Base-by-base conservation (phyloP, 2,888 invertebrate species). In the Hesperia comma region DNA sequence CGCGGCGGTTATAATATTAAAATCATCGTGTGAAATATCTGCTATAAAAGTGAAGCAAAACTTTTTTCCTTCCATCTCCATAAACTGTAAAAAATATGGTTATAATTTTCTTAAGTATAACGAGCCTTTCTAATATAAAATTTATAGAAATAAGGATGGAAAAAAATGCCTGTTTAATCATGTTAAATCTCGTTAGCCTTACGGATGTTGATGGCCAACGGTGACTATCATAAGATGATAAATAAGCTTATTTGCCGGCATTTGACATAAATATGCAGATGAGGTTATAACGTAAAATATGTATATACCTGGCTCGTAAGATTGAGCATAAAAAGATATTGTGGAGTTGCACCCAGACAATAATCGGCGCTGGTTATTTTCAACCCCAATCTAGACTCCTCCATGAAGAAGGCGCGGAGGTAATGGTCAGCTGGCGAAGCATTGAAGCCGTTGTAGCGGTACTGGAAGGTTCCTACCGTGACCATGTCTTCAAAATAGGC, bases 41-140 rank as follows among this genome's bases (percentile, higher is more conserved):
- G 96, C 96, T 77, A 98, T 97, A 88, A 99, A 98, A 10, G 96
- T 96, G 81, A 98, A 97, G 10, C 95, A 88, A 84, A 98, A 99
- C 75, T 96, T 96, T 0, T 97, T 89, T 5, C 83, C 82, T 5
- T 82, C 80, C 3, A 84, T 58, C 1, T 76, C 74, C 57, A 87
- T 70, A 67, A 91, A 89, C 90, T 91, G 81, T 3, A 56, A 67
- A 15, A 15, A 46, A 12, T 46, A 19, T 6, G 1, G 41, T 5
- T 4, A n/a, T 6, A 26, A 54, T n/a, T 26, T 26, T 12, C 2
- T 26, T n/a, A n/a, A n/a, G n/a, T 14, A 21, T 26, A 26, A 26
- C 26, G 26, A 26, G 26, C 26, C 5, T 26, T 26, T 26, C n/a
- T n/a, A n/a, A n/a, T n/a, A n/a, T n/a, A n/a, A n/a, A n/a, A n/a